A percentile compares a stretch with the other conserved stretches of the same genome.
Conservation (phyloP, 1,140 invertebrate species). For the Calliphora vicina region DNA sequence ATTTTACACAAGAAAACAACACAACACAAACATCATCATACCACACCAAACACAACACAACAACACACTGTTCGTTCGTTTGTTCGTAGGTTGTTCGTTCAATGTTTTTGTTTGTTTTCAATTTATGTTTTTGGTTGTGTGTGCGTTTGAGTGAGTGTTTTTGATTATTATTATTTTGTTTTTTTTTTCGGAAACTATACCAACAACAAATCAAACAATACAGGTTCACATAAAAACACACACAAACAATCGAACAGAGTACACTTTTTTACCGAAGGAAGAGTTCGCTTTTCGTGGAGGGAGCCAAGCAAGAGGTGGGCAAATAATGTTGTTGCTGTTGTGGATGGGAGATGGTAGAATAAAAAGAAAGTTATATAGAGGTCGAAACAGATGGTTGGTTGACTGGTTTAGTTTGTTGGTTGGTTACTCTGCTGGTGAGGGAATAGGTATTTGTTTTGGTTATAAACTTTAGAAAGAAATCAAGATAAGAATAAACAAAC, state of each 20-base stretch:
- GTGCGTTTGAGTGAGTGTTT: too few species aligned
- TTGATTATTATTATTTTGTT: too few species aligned
- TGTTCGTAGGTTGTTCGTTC: background rate
- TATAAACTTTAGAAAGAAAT: background rate
- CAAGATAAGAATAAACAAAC: constrained; percentile 16
- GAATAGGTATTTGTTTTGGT: background rate
- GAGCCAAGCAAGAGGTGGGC: background rate
- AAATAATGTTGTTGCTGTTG: background rate
- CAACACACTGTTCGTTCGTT: background rate
- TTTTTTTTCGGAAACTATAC: background rate
- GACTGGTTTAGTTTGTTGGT: background rate
- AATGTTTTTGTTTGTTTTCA: background rate
- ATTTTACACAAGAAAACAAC: too few species aligned
- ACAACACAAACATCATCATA: too few species aligned
- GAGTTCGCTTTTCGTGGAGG: background rate
- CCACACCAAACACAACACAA: too few species aligned
- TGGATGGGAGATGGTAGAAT: background rate
- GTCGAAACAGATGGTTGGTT: constrained; percentile 26
- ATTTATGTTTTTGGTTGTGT: background rate
- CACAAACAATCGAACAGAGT: too few species aligned
- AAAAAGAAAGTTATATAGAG: constrained; percentile 34
- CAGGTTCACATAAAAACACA: background rate
- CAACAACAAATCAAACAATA: constrained; percentile 14
- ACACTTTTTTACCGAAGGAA: too few species aligned
- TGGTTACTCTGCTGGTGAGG: background rate